Evolutionary conservation across 2,888 invertebrate species (phyloP), one percentile per base, ranked within the genome.

Genomic region (Ennomos erosarius): DNA sequence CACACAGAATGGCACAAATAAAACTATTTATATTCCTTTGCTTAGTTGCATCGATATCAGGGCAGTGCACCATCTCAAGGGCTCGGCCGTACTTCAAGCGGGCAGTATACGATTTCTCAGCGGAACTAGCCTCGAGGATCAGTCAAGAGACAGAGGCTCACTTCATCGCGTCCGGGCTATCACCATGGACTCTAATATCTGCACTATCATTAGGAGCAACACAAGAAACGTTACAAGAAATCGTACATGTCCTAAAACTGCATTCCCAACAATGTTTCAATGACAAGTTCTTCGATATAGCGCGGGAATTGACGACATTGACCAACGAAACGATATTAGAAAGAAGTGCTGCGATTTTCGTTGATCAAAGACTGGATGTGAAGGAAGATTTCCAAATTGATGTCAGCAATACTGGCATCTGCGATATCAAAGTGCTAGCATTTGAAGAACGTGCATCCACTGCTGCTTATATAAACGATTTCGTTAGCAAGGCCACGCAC

Each of bases 101-200:
- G 47, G 75, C 84, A 0, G 61, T 84, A 5, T 83, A 80, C 67
- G 79, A 83, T n/a, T 87, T 85, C 39, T 75, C 81, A 0, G 55
- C 76, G 16, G 71, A 79, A 9, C 63, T 87, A 33, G 68, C 75
- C 8, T 65, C 61, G 10, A 73, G 85, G 54, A 71, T 85, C 8
- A 78, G 75, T 6, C 59, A 77, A 38, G 87, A 89, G 11, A 84
- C 82, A 0, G 89, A 90, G 0, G 79, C 82, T 16, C 91, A 91
- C 49, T 91, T 90, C 65, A 73, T 89, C 0, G 65, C 82, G 0
- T 89, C 90, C 0, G 81, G 87, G 0, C 62, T 90, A 0, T 90
- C 90, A 0, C 75, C 84, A 13, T 90, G 91, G 91, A 75, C 81
- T 0, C 65, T 92, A 5, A 66, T 92, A 1, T 70, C 90, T 0